Percentiles rank a stretch among this genome's conserved stretches.
Conservation (phyloP, 2,797 vertebrate genomes). For the Bradypus variegatus region DNA sequence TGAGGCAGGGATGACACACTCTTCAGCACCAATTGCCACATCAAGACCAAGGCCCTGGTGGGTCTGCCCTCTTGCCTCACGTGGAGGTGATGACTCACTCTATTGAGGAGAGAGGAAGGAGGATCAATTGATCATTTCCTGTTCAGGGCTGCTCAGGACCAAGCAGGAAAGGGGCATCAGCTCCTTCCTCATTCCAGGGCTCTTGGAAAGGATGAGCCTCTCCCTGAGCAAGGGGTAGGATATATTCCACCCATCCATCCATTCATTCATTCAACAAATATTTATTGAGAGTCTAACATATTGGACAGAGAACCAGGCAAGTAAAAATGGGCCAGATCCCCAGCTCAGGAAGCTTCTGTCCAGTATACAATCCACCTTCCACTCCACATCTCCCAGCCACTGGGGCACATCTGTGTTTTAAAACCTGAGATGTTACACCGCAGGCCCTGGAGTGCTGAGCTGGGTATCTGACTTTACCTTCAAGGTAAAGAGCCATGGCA, state of each 20-base stretch:
- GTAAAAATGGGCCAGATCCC: neutral
- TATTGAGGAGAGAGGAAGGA: neutral
- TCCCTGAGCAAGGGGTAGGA: neutral
- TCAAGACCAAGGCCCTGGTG: neutral
- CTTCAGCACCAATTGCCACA: neutral
- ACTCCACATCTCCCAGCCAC: neutral
- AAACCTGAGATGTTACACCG: neutral
- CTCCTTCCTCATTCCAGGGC: neutral
- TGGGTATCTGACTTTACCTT: neutral
- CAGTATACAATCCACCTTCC: neutral
- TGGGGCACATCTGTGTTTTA: neutral
- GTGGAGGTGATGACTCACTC: slow-evolving; percentile 8
- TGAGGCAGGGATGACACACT: neutral
- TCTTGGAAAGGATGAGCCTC: neutral
- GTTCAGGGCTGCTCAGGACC: neutral
- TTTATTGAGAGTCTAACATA: neutral
- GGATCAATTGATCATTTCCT: neutral
- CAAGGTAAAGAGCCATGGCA: neutral
- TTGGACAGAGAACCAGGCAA: neutral
- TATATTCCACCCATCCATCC: no score
- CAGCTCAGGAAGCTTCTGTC: neutral
- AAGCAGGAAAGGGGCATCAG: neutral
- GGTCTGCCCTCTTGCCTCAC: neutral
- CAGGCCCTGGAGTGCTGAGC: neutral
- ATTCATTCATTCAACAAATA: neutral